A percentile compares a stretch with the other conserved stretches of the same genome.
phyloP scores from a whole-genome alignment of 1,140 invertebrate species.

The Temnothorax nylanderi region DNA sequence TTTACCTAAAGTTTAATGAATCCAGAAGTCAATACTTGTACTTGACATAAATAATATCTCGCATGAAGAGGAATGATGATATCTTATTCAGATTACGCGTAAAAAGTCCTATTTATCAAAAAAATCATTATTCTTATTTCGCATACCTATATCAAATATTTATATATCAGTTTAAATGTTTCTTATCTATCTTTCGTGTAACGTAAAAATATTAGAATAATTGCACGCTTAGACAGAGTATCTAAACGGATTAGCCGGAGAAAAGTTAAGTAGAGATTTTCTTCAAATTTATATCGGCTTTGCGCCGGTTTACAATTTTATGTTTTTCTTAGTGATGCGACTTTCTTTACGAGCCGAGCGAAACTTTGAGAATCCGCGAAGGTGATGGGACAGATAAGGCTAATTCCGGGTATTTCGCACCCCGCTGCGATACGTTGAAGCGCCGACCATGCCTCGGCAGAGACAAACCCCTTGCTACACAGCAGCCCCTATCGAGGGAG shows the following conservation, averaged over 20 bases:
- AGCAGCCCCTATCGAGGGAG: slow-evolving; percentile 77
- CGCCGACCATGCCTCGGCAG: slow-evolving; percentile 67
- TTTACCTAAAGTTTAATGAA: neutral
- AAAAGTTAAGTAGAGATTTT: neutral
- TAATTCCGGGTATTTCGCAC: slow-evolving; percentile 79
- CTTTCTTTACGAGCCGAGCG: slow-evolving; percentile 13
- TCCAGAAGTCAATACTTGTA: neutral
- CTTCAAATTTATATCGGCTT: neutral
- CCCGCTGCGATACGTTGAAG: slow-evolving; percentile 73
- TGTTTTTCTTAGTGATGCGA: slow-evolving; percentile 6
- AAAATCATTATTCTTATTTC: neutral
- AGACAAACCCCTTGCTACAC: slow-evolving; percentile 80
- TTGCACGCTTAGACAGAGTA: neutral
- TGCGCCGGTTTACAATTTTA: neutral
- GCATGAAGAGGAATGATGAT: neutral
- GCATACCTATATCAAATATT: neutral
- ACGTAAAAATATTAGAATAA: neutral
- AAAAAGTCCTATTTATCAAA: neutral
- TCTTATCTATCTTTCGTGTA: neutral
- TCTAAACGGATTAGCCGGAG: neutral
- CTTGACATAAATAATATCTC: neutral
- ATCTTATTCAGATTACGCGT: neutral
- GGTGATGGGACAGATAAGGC: slow-evolving; percentile 72
- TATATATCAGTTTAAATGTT: slow-evolving; percentile 14
- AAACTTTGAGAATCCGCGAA: slow-evolving; percentile 66